Percentiles rank a stretch among this genome's conserved stretches.
These are phyloP conservation scores for Eudemis profundana DNA, from an alignment of 2,888 invertebrate species.

Conservation along the genomic window DNA sequence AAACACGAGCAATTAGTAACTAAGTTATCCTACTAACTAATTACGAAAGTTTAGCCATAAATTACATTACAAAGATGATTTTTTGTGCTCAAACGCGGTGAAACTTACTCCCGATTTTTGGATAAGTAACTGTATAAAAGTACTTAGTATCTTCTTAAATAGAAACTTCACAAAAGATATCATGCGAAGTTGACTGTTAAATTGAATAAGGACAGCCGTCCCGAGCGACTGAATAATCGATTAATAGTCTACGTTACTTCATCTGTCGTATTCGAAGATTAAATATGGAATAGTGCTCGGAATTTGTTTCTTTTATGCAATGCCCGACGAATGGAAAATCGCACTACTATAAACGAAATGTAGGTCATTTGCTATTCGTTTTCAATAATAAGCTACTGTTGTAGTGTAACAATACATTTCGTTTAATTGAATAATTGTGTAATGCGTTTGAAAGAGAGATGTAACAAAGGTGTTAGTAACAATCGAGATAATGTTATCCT, in stretches of 20 bases:
- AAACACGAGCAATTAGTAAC: conserved; percentile 19
- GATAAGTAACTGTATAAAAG: conserved; percentile 15
- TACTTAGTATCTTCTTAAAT: conserved; percentile 19
- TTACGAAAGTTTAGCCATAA: conserved; percentile 25
- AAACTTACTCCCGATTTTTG: conserved; percentile 3
- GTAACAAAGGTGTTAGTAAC: no score
- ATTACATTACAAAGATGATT: conserved; percentile 11
- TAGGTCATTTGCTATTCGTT: no score
- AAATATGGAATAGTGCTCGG: no score
- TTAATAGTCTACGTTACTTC: conserved; percentile 2
- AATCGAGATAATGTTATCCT: no score
- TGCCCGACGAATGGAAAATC: no score
- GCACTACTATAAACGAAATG: no score
- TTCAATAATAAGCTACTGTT: no score
- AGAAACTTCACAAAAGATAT: conserved; percentile 8
- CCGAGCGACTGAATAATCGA: conserved; percentile 12
- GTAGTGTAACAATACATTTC: no score
- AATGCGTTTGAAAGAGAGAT: no score
- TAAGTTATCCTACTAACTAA: conserved; percentile 19
- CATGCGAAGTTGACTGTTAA: conserved; percentile 22
- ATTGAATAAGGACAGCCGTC: conserved; percentile 21
- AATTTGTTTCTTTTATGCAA: no score
- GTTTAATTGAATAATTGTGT: no score
- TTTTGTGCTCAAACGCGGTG: not conserved
- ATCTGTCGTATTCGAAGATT: not conserved